Conservation (phyloP, 2,888 invertebrate genomes). For the Eupelmus urozonus region DNA sequence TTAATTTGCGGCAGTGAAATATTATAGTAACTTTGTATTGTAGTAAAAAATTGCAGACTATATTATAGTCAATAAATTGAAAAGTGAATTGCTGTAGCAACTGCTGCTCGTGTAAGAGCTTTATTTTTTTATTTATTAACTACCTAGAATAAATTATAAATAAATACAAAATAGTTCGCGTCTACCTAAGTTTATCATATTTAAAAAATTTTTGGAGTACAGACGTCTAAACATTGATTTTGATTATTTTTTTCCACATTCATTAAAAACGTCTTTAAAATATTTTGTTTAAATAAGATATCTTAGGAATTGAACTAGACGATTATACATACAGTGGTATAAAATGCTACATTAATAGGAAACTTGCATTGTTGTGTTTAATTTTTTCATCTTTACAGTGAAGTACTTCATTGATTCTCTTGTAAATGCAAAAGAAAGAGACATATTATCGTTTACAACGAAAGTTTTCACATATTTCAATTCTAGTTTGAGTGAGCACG, state of each 20-base stretch:
- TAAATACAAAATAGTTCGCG: slow-evolving; percentile 76
- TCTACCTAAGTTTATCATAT: slow-evolving; percentile 75
- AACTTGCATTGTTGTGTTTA: slow-evolving; percentile 68
- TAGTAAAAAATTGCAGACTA: slow-evolving; percentile 56
- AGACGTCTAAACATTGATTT: slow-evolving; percentile 69
- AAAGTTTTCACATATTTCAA: slow-evolving; percentile 35
- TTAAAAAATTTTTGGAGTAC: slow-evolving; percentile 67
- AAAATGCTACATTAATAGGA: slow-evolving; percentile 68
- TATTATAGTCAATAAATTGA: slow-evolving; percentile 38
- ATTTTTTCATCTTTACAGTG: slow-evolving; percentile 56
- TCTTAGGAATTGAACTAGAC: slow-evolving; percentile 70
- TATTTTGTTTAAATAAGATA: slow-evolving; percentile 63
- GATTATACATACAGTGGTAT: slow-evolving; percentile 64
- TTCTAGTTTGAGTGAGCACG: slow-evolving; percentile 46
- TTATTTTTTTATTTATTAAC: slow-evolving; percentile 73
- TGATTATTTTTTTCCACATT: slow-evolving; percentile 64
- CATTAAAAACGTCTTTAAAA: slow-evolving; percentile 58
- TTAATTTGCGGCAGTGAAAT: slow-evolving; percentile 47
- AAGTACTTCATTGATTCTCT: slow-evolving; percentile 55
- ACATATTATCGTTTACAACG: slow-evolving; percentile 49
- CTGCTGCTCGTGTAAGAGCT: slow-evolving; percentile 48
- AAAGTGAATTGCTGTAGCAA: slow-evolving; percentile 45
- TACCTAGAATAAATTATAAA: slow-evolving; percentile 77
- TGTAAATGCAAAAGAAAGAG: slow-evolving; percentile 47
- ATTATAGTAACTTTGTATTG: slow-evolving; percentile 56